Conservation (phyloP, 2,113 vertebrate species). For the Trematomus loennbergii region DNA sequence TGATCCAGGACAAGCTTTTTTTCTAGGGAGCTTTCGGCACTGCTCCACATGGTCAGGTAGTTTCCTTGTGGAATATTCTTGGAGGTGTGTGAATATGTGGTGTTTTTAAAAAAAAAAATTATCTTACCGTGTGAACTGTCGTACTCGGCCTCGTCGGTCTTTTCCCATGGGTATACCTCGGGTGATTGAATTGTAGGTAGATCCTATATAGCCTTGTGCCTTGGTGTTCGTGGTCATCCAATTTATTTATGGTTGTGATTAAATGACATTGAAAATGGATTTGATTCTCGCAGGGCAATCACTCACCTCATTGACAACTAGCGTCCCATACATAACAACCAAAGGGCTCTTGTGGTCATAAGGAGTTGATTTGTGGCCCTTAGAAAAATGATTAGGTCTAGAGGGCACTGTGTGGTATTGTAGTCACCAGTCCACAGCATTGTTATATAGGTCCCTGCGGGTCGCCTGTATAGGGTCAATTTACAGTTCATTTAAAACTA, state of each 20-base stretch:
- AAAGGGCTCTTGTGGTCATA: slow-evolving; percentile 55
- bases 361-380: slow-evolving; percentile 71
- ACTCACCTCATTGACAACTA: slow-evolving; percentile 63
- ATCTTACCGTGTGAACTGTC: background rate
- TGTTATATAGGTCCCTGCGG: slow-evolving; percentile 56
- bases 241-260: slow-evolving; percentile 72
- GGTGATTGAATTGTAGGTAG: slow-evolving; percentile 56
- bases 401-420: slow-evolving; percentile 52
- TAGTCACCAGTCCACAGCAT: slow-evolving; percentile 49
- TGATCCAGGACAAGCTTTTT: slow-evolving; percentile 44
- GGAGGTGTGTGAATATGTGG: slow-evolving; percentile 2
- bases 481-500: slow-evolving; percentile 54
- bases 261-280: slow-evolving; percentile 74
- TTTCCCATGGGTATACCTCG: slow-evolving; percentile 14
- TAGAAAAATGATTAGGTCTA: slow-evolving; percentile 67
- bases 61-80: background rate
- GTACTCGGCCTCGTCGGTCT: slow-evolving; percentile 17
- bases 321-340: slow-evolving; percentile 65
- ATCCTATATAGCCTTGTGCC: slow-evolving; percentile 25
- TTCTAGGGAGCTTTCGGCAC: slow-evolving; percentile 19
- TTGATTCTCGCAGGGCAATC: slow-evolving; percentile 57
- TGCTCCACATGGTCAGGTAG: background rate
- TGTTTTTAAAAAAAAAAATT: too few species aligned
- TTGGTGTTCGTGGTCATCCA: slow-evolving; percentile 54
- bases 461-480: slow-evolving; percentile 32